Percentiles rank a stretch among this genome's conserved stretches.
Conservation (phyloP, 2,113 vertebrate species). For the Scomber japonicus region DNA sequence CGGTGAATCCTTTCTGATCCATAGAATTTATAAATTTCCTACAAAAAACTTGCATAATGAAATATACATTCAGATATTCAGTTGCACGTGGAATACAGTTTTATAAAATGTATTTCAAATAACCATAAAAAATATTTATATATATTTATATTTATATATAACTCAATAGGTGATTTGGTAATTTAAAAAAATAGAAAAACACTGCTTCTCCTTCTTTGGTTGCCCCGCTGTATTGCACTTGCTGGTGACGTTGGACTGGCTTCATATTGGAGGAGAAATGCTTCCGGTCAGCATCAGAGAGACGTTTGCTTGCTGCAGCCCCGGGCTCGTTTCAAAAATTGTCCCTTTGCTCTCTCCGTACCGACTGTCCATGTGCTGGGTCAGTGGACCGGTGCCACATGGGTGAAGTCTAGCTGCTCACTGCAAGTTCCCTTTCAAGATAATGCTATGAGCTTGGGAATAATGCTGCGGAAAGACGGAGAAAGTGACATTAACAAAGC, state of each 20-base stretch:
- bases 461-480: slow-evolving; percentile 49
- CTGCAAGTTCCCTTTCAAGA: slow-evolving; percentile 45
- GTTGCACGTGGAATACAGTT: slow-evolving; percentile 72
- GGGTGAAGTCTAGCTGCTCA: slow-evolving; percentile 72
- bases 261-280: slow-evolving; percentile 62
- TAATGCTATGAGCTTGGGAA: slow-evolving; percentile 59
- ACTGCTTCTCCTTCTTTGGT: slow-evolving; percentile 53
- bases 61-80: slow-evolving; percentile 84
- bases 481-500: background rate
- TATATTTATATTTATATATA: slow-evolving; percentile 48
- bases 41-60: slow-evolving; percentile 73
- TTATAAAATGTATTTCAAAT: slow-evolving; percentile 69
- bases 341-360: slow-evolving; percentile 66
- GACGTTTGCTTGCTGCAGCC: slow-evolving; percentile 54
- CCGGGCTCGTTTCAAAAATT: slow-evolving; percentile 42
- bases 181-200: slow-evolving; percentile 45
- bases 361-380: slow-evolving; percentile 48
- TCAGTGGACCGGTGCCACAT: slow-evolving; percentile 54
- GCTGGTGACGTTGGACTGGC: slow-evolving; percentile 59
- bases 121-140: slow-evolving; percentile 64
- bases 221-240: slow-evolving; percentile 74
- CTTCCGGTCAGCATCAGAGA: slow-evolving; percentile 34
- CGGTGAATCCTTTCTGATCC: slow-evolving; percentile 60
- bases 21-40: slow-evolving; percentile 54
- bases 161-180: slow-evolving; percentile 57